Conservation (phyloP, 2,113 vertebrate species). For the Melanerpes formicivorus region DNA sequence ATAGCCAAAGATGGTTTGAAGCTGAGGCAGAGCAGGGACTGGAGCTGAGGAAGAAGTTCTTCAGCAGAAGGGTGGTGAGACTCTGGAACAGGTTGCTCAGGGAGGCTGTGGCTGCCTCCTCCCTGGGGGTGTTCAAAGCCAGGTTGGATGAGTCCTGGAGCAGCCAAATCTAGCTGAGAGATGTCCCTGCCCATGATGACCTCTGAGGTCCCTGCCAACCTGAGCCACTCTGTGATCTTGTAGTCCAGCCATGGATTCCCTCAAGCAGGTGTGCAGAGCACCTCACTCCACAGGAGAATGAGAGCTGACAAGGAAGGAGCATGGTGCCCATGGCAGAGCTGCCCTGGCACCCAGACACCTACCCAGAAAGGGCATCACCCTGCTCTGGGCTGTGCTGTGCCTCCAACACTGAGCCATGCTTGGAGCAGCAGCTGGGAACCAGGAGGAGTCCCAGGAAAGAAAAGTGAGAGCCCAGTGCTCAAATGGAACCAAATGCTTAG, state of each 20-base stretch:
- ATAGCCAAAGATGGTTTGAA: too few relatives aligned
- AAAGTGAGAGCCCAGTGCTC: not conserved
- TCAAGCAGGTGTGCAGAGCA: not conserved
- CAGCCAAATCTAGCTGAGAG: too few relatives aligned
- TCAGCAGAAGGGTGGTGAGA: too few relatives aligned
- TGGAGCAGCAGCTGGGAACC: not conserved
- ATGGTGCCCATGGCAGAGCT: rapidly evolving
- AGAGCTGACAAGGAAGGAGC: not conserved
- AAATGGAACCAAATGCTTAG: not conserved
- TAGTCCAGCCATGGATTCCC: not conserved
- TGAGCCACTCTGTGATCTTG: too few relatives aligned
- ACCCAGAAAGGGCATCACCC: rapidly evolving
- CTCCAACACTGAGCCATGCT: rapidly evolving
- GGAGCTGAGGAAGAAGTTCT: too few relatives aligned
- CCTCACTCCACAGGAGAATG: not conserved
- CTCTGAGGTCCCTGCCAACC: too few relatives aligned
- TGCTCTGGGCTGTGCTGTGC: not conserved
- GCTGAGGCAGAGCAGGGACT: too few relatives aligned
- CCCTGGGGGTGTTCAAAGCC: too few relatives aligned
- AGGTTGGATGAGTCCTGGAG: too few relatives aligned
- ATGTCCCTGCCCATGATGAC: too few relatives aligned
- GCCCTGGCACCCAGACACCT: not conserved
- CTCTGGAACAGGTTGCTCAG: too few relatives aligned
- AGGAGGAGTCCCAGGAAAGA: not conserved
- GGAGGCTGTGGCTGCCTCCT: too few relatives aligned